These are phyloP conservation scores for Jacana jacana DNA, from an alignment of 2,113 vertebrate species.

Conservation along the genomic window DNA sequence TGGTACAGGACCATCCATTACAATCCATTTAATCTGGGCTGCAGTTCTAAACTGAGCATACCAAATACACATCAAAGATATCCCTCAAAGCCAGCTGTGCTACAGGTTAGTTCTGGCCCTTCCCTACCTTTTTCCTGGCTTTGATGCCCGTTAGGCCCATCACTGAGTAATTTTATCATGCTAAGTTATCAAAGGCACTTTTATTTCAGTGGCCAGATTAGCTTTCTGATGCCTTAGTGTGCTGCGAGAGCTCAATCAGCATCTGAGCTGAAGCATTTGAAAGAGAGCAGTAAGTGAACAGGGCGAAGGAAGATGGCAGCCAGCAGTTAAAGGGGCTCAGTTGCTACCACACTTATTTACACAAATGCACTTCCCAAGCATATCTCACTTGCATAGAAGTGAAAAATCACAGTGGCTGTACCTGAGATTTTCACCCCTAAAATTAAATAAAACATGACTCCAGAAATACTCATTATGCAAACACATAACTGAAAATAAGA, in stretches of 20 bases:
- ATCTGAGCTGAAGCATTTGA: not conserved
- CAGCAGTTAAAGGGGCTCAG: not conserved
- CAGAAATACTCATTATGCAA: not conserved
- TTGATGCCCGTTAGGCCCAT: not conserved
- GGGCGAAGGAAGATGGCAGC: not conserved
- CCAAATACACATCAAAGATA: not conserved
- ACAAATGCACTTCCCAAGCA: not conserved
- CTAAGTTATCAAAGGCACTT: not conserved
- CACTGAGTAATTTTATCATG: not conserved
- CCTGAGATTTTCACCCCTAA: not conserved
- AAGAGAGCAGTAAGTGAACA: not conserved
- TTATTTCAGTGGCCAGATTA: not conserved
- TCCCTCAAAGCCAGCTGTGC: not conserved
- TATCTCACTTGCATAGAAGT: not conserved
- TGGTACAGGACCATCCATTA: not conserved
- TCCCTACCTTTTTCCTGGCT: not conserved
- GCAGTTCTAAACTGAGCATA: not conserved
- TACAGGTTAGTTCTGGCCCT: not conserved
- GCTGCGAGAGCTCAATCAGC: not conserved
- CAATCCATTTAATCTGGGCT: not conserved
- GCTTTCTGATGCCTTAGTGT: not conserved
- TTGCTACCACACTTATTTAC: not conserved
- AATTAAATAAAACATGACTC: not conserved
- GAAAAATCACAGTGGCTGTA: not conserved
- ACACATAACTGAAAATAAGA: not conserved